Evolutionary conservation across 2,113 vertebrate species (phyloP).

Genomic region (Benitochromis conjunctus): DNA sequence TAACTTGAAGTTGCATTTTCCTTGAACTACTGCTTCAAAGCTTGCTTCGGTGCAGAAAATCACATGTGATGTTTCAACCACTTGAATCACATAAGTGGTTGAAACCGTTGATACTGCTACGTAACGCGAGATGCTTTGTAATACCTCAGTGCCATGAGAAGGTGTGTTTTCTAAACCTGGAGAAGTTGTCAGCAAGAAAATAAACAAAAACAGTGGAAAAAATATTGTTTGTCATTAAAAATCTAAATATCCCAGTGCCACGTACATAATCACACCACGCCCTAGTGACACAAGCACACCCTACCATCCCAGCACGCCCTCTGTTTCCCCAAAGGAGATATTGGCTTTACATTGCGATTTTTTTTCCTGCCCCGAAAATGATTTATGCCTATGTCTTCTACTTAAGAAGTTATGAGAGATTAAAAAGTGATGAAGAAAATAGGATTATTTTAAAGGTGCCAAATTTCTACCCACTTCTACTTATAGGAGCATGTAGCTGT

Average conservation of each 20-base stretch:
- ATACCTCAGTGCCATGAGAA: not conserved
- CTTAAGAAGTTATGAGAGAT: not conserved
- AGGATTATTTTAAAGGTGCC: too few species aligned
- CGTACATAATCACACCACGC: not conserved
- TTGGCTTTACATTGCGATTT: too few species aligned
- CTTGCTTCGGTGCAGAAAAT: not conserved
- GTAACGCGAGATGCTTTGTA: fast-evolving
- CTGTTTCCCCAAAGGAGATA: not conserved
- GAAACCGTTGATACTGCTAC: not conserved
- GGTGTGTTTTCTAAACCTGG: too few species aligned
- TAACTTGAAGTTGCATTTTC: not conserved
- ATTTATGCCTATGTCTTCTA: not conserved
- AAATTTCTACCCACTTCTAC: too few species aligned
- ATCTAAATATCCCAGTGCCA: not conserved
- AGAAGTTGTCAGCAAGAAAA: too few species aligned
- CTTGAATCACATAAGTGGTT: fast-evolving
- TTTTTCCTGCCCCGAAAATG: too few species aligned
- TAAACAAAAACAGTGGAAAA: not conserved
- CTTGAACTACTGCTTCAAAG: not conserved
- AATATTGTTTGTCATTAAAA: fast-evolving
- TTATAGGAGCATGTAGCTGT: not conserved
- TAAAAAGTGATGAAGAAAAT: not conserved
- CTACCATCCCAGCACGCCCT: too few species aligned
- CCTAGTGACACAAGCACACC: too few species aligned
- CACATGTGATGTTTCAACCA: not conserved